A percentile compares a stretch with the other conserved stretches of the same genome.
Conservation (phyloP, 2,888 invertebrate genomes). For the Cryptophagus acutangulus region DNA sequence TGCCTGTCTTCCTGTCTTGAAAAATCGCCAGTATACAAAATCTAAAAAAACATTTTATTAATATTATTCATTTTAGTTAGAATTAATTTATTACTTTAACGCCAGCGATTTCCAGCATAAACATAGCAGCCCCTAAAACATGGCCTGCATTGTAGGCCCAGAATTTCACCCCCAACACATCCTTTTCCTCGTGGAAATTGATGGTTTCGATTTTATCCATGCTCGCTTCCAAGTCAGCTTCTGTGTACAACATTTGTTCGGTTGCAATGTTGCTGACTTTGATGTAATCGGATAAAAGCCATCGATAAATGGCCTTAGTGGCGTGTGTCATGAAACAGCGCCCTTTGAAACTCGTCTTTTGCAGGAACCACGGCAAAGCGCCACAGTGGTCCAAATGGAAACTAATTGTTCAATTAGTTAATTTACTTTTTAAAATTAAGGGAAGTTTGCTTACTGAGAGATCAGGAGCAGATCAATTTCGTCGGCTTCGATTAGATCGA, state of each 20-base stretch:
- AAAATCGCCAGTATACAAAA: conserved; percentile 97
- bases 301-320: conserved; percentile 97
- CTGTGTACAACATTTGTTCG: conserved; percentile 95
- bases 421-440: conserved; percentile 3
- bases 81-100: conserved; percentile 54
- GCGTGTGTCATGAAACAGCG: conserved; percentile 99
- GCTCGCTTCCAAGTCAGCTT: conserved; percentile 92
- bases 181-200: conserved; percentile 97
- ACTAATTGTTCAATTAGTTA: conserved; percentile 48
- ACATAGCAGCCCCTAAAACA: conserved; percentile 99
- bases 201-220: conserved; percentile 99
- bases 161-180: conserved; percentile 93
- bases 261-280: conserved; percentile 98
- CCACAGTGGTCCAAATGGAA: conserved; percentile 99
- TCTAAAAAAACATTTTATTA: conserved; percentile 42
- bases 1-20: conserved; percentile 98
- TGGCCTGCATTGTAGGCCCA: conserved; percentile 99
- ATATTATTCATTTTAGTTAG: conserved; percentile 8
- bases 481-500: conserved; percentile 95
- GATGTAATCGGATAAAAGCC: conserved; percentile 97
- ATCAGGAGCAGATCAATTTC: conserved; percentile 92
- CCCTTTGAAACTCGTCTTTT: conserved; percentile 95
- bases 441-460: conserved; percentile 65
- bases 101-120: conserved; percentile 99
- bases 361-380: conserved; percentile 95